Base-by-base conservation (phyloP, 2,797 vertebrate species). In the Manis javanica region DNA sequence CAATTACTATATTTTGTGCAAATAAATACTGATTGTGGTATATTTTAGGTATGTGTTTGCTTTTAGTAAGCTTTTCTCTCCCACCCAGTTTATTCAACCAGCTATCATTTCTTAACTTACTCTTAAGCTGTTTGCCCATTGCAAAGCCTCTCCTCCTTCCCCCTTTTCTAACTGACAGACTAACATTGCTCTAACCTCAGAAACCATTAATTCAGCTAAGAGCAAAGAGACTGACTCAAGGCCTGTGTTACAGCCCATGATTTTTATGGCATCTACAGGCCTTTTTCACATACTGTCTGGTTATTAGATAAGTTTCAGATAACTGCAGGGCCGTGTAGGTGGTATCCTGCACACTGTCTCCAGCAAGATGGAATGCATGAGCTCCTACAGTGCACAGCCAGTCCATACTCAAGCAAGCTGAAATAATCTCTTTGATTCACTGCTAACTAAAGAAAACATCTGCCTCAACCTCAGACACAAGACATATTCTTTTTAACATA, bases 391-490 rank as follows among this genome's bases (percentile, higher is more conserved):
- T 2, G 4, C 1, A 3, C 29, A 51, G 46, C 7, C 57, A 81
- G 21, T 46, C 29, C 87, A 13, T 31, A 61, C 3, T 78, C 64
- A 10, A 82, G 19, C 34, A 94, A 83, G 26, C 0, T 72, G 24
- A 89, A 78, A 79, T 26, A 31, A 87, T 79, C 31, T 79, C 31
- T 64, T 64, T 23, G 34, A 64, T 3, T 82, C 81, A 46, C 24
- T 2, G 23, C 11, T 21, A 57, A 83, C 19, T 51, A 39, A 19
- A 84, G 64, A 74, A 51, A 83, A 31, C n/a, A 49, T 31, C 37
- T 51, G 26, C 57, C 42, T 74, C 85, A 64, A 82, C 8, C 39
- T 51, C 49, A 88, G 55, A 66, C 23, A 88, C 55, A 96, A 90
- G 79, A 31, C 61, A 23, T 4, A 59, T 19, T 13, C 53, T 74